These are phyloP conservation scores for Argyrosomus regius DNA, from an alignment of 2,797 vertebrate genomes.

Conservation along the genomic window DNA sequence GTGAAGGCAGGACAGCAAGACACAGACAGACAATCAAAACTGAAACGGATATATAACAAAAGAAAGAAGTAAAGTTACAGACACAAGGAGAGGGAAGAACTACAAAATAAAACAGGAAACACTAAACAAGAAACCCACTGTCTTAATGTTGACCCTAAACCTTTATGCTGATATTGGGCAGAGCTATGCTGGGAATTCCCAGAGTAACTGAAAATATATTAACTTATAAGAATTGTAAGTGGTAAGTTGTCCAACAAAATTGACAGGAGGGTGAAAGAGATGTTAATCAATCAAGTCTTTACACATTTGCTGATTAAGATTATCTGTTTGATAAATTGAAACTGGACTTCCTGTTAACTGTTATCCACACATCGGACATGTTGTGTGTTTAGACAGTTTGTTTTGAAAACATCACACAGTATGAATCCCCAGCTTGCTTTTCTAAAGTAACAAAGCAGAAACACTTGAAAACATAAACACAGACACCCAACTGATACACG, in stretches of 20 bases:
- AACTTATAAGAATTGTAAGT: neutral
- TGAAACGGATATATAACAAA: no score
- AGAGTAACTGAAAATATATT: neutral
- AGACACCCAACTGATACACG: neutral
- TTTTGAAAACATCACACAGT: neutral
- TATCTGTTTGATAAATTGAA: neutral
- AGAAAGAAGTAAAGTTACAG: no score
- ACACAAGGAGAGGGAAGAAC: no score
- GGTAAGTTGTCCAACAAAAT: neutral
- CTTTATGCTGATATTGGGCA: neutral
- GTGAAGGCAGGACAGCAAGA: no score
- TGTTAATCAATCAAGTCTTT: neutral
- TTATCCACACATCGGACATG: no score
- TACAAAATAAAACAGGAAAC: no score
- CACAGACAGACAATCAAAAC: no score
- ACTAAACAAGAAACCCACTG: no score
- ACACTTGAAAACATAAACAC: slow-evolving; percentile 16
- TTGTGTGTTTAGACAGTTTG: no score
- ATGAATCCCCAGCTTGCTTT: slow-evolving; percentile 8
- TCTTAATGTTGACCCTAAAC: neutral
- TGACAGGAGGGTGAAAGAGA: neutral
- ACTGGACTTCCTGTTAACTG: no score
- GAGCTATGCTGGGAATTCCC: neutral
- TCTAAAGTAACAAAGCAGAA: slow-evolving; percentile 13
- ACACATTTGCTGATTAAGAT: neutral